Evolutionary conservation across 2,888 invertebrate genomes (phyloP), one percentile per base, ranked within the genome.

Genomic region (Leptinotarsa peninsularis): DNA sequence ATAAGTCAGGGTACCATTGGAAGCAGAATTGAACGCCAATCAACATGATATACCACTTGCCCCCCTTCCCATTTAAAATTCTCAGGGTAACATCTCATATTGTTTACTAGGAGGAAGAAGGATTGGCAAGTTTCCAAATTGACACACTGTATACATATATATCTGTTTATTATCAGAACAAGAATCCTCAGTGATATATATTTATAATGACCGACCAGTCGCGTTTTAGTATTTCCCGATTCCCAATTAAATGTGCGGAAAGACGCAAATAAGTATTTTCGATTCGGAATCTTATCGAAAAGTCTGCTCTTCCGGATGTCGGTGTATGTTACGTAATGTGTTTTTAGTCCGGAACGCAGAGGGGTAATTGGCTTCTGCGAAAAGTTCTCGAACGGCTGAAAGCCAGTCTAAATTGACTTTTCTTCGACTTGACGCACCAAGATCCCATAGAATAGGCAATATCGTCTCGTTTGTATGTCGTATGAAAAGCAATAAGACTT

Each of bases 381-480:
- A 33, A 33, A 1, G 7, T 33, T 33, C 33, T 33, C 33, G 33
- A 54, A 54, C 54, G 54, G 18, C 18, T 4, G 18, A 54, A 54
- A 18, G 18, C 54, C 54, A 54, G 10, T 54, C 54, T 7, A 54
- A 54, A 54, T 54, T 18, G 54, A 10, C 13, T 18, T 54, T 54
- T 54, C 54, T 18, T 54, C 18, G 54, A 18, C 54, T 54, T 18
- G 54, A 54, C 54, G 54, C 54, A 54, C 18, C 3, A 0, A 4
- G 13, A 54, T 18, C 18, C 54, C 54, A 54, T 54, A 54, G 54
- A 54, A 54, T 54, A 54, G 18, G 54, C 54, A 54, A 54, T 54
- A 18, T 54, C 54, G 18, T n/a, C 54, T 54, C 54, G 54, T 54
- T 54, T 54, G 54, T 18, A 18, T 54, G 54, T 54, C 18, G 18